Evolutionary conservation across 2,888 invertebrate genomes (phyloP).

Genomic region (Macrosiphum euphorbiae): DNA sequence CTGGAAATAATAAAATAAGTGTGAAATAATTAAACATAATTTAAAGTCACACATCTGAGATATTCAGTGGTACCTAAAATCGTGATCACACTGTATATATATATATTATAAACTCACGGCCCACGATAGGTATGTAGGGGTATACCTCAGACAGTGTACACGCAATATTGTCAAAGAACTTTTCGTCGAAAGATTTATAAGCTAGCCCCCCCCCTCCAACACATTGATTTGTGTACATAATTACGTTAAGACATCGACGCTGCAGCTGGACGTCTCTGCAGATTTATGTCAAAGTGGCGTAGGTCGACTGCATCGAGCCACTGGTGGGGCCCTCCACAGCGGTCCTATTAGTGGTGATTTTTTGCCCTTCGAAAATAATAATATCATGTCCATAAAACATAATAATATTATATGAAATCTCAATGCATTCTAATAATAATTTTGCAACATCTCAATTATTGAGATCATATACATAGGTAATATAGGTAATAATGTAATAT

Average conservation of each 20-base stretch:
- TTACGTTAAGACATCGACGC: not conserved
- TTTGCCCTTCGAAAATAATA: not conserved
- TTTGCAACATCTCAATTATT: not conserved
- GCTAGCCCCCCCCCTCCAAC: not conserved
- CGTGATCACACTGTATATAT: no score
- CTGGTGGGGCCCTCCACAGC: not conserved
- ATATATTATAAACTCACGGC: no score
- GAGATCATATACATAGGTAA: no score
- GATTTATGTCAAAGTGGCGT: not conserved
- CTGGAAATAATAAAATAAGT: no score
- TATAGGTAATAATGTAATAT: not conserved
- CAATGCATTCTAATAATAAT: not conserved
- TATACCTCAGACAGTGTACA: not conserved
- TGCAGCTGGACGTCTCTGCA: not conserved
- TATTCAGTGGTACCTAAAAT: no score
- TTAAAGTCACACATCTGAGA: no score
- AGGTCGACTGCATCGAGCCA: not conserved
- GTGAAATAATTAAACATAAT: no score
- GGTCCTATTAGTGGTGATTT: not conserved
- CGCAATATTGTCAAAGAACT: not conserved
- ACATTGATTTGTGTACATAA: not conserved
- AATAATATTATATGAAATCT: not conserved
- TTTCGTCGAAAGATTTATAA: not conserved
- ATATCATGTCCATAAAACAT: not conserved
- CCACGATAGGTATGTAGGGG: no score